Evolutionary conservation across 2,888 invertebrate species (phyloP).

Genomic region (Leptinotarsa peninsularis): DNA sequence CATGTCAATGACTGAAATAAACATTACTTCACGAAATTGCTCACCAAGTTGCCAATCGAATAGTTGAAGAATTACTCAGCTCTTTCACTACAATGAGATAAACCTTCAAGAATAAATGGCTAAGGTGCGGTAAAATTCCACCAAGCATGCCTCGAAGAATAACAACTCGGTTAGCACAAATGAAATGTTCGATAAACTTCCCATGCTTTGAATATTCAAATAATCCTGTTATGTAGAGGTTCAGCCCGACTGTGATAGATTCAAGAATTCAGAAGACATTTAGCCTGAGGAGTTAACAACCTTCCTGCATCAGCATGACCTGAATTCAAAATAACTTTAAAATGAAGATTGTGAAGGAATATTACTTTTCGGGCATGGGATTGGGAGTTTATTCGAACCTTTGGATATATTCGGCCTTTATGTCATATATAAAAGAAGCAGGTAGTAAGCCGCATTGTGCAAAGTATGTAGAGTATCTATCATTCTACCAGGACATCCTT

Average conservation of each 20-base stretch:
- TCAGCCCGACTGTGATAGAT: neutral
- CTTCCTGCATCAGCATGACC: slow-evolving; percentile 34
- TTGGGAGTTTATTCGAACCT: neutral
- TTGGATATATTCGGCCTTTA: neutral
- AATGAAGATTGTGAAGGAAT: neutral
- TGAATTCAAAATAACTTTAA: slow-evolving; percentile 18
- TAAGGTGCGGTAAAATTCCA: slow-evolving; percentile 24
- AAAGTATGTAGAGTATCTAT: neutral
- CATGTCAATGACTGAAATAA: neutral
- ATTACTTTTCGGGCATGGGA: too few species aligned
- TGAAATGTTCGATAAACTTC: slow-evolving; percentile 15
- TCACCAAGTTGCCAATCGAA: neutral
- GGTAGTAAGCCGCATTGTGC: neutral
- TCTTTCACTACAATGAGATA: slow-evolving; percentile 8
- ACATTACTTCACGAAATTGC: neutral
- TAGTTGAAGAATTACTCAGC: slow-evolving; percentile 13
- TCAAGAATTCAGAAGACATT: slow-evolving; percentile 32
- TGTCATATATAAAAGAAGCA: neutral
- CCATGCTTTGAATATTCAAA: slow-evolving; percentile 20
- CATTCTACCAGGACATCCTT: too few species aligned
- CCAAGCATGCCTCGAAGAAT: neutral
- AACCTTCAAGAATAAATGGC: slow-evolving; percentile 23
- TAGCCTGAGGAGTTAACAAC: slow-evolving; percentile 36
- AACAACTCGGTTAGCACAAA: slow-evolving; percentile 7
- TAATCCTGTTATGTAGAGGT: slow-evolving; percentile 13